Evolutionary conservation across 35 echinoderm and acorn worm species (phyloP).

Genomic region (Holothuria glaberrima): DNA sequence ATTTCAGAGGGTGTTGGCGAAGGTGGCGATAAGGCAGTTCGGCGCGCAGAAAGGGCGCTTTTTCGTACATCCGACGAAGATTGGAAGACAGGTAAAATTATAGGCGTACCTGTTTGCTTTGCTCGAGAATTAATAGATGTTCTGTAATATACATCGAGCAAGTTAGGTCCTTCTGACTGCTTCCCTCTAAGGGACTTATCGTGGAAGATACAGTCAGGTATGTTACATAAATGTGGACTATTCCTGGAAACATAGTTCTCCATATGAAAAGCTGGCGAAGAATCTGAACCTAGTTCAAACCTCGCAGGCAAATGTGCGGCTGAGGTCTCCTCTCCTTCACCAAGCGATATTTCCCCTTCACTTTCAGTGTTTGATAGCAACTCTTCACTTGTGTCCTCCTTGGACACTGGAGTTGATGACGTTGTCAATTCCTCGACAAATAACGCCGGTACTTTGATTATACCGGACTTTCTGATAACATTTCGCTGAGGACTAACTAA

Average conservation of each 20-base stretch:
- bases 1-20: slow-evolving; percentile 94
- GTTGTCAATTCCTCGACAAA: not conserved
- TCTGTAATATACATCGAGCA: slow-evolving; percentile 64
- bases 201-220: slow-evolving; percentile 84
- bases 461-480: slow-evolving; percentile 16
- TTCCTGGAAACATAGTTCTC: not conserved
- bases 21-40: slow-evolving; percentile 64
- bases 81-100: slow-evolving; percentile 76
- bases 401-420: not conserved
- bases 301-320: not conserved
- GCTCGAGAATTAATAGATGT: slow-evolving; percentile 37
- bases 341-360: not conserved
- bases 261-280: not conserved
- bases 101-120: slow-evolving; percentile 49
- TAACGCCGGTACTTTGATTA: not conserved
- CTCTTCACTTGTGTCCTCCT: not conserved
- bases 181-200: slow-evolving; percentile 1
- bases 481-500: slow-evolving; percentile 27
- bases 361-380: not conserved
- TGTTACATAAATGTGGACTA: slow-evolving; percentile 33
- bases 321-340: not conserved
- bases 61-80: slow-evolving; percentile 5
- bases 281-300: slow-evolving; percentile 12
- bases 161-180: slow-evolving; percentile 38
- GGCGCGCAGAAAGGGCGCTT: slow-evolving; percentile 37